These are phyloP conservation scores for Ctenomys sociabilis DNA, from an alignment of 2,113 vertebrate species.

Conservation along the genomic window DNA sequence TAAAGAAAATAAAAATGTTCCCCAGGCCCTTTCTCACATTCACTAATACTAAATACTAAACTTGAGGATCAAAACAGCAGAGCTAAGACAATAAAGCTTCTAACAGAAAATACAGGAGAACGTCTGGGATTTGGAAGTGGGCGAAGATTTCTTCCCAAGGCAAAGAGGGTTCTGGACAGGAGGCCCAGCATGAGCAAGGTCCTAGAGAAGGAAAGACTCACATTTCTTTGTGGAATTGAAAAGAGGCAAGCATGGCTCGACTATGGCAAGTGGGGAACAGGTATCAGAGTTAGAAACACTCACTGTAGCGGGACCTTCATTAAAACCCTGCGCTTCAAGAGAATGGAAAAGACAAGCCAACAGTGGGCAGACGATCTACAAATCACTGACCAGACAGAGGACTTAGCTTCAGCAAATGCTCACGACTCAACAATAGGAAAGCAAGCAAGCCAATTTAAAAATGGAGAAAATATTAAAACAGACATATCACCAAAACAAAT, in stretches of 20 bases:
- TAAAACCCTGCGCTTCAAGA: neutral
- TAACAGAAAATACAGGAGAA: neutral
- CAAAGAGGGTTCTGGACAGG: neutral
- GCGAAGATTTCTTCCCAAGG: neutral
- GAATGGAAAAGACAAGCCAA: neutral
- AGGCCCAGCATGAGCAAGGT: neutral
- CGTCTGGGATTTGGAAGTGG: neutral
- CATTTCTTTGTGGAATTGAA: neutral
- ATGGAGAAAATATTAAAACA: neutral
- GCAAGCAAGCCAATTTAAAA: conserved; percentile 3
- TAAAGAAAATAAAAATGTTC: neutral
- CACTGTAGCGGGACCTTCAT: neutral
- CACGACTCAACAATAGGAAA: conserved; percentile 8
- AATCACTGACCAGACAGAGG: neutral
- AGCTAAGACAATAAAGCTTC: conserved; percentile 14
- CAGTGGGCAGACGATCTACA: conserved; percentile 27
- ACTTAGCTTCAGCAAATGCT: neutral
- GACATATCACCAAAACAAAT: neutral
- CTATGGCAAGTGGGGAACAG: neutral
- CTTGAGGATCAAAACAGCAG: neutral
- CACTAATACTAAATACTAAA: conserved; percentile 8
- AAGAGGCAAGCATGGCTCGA: neutral
- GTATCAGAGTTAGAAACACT: neutral
- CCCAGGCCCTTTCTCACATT: neutral
- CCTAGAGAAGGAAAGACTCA: neutral